phyloP scores from a whole-genome alignment of 37 sponge, comb jelly and placozoan genomes.

The Halisarca cf. caerulea region DNA sequence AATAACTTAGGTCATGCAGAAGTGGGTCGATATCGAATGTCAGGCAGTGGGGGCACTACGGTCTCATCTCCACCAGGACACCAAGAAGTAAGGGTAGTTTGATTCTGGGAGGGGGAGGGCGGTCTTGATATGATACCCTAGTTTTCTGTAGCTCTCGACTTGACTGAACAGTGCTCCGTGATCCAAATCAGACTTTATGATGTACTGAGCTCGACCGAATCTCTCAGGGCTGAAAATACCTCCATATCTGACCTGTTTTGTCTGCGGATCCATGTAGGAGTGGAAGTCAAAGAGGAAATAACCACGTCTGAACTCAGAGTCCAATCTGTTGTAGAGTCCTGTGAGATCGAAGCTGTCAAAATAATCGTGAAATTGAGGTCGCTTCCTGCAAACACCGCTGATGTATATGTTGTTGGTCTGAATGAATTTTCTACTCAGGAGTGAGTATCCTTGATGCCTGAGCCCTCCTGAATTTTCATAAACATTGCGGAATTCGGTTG shows the following conservation, averaged over 20 bases:
- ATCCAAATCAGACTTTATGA: neutral
- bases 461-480: neutral
- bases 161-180: neutral
- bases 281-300: neutral
- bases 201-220: neutral
- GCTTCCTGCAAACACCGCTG: neutral
- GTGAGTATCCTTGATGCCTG: neutral
- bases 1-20: too few relatives aligned
- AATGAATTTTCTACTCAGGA: neutral
- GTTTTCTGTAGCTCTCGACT: neutral
- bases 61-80: conserved; percentile 12
- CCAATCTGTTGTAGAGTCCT: neutral
- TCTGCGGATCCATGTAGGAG: neutral
- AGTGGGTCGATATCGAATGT: too few relatives aligned
- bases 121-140: neutral
- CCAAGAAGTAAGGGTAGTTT: conserved; percentile 12
- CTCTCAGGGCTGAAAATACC: conserved; percentile 17
- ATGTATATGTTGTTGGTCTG: neutral
- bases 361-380: neutral
- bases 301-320: neutral
- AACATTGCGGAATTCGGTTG: neutral
- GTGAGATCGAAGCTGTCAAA: neutral
- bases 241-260: neutral
- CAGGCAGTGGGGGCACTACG: too few relatives aligned
- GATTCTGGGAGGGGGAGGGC: conserved; percentile 5